Percentiles rank a stretch among this genome's conserved stretches.
These are phyloP conservation scores for Tupaia tana DNA, from an alignment of 2,113 vertebrate species.

Conservation along the genomic window DNA sequence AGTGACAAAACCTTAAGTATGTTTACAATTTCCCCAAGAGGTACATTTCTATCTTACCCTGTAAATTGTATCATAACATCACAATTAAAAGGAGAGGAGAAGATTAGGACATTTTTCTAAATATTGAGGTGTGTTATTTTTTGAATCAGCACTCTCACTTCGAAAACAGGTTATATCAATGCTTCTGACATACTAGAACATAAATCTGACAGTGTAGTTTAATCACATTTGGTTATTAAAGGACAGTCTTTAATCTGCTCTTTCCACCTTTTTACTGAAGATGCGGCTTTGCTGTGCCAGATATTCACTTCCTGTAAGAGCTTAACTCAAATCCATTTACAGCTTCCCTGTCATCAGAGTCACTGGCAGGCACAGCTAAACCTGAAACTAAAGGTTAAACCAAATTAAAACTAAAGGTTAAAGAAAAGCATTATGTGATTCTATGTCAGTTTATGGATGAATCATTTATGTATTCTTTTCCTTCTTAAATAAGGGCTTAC, in stretches of 20 bases:
- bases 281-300: constrained; percentile 54
- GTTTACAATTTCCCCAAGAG: constrained; percentile 85
- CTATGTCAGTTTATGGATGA: constrained; percentile 51
- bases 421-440: constrained; percentile 61
- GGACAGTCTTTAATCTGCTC: constrained; percentile 73
- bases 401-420: constrained; percentile 79
- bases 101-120: constrained; percentile 39
- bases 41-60: constrained; percentile 75
- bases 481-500: constrained; percentile 50
- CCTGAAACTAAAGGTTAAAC: constrained; percentile 78
- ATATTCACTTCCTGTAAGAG: constrained; percentile 65
- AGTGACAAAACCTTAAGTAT: constrained; percentile 77
- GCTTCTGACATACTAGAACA: constrained; percentile 58
- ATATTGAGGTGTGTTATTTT: constrained; percentile 46
- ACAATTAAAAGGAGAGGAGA: constrained; percentile 69
- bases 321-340: constrained; percentile 73
- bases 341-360: constrained; percentile 64
- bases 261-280: constrained; percentile 52
- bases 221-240: constrained; percentile 77
- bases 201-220: constrained; percentile 73
- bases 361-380: constrained; percentile 62
- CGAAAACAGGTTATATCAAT: constrained; percentile 59
- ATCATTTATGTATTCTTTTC: constrained; percentile 61
- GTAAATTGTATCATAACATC: constrained; percentile 66
- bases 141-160: constrained; percentile 64